Base-by-base conservation (phyloP, 2,888 invertebrate species). In the Scrobipalpa costella region DNA sequence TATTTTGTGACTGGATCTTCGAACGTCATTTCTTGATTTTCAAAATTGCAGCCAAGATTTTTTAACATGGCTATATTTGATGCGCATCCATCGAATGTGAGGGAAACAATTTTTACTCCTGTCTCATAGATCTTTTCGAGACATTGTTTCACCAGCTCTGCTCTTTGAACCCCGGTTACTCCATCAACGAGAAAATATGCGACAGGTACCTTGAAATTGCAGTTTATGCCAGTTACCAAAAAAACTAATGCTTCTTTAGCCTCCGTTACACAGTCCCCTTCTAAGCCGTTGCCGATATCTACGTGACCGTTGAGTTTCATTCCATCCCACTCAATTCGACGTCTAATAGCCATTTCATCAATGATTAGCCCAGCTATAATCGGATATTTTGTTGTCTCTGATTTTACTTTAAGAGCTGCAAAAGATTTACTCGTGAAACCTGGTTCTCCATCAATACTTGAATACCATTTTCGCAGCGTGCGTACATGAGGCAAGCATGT, bases 191-290 rank as follows among this genome's bases (percentile, higher is more conserved):
- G 60, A 63, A 66, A 66, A 62, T 59, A 66, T 1, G 52, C 64
- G 11, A 64, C 49, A 19, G 64, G 66, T 58, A 66, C 34, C 62
- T 66, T 64, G 52, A 62, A 66, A 7, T 38, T 60, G 7, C 55
- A 21, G 38, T 64, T 66, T 11, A 66, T 38, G 1, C 58, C 59
- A 47, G 49, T 63, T n/a, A 67, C 33, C 57, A 67, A 63, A 59
- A 65, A 65, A 8, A 57, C 57, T 33, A 66, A 60, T 0, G 63
- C 64, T 58, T 66, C 62, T n/a, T 47, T 66, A 7, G 63, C 66
- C 33, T 63, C 61, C 15, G 63, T 49, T 17, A 62, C 11, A 19
- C 17, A 33, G 38, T 66, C 66, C 47, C 33, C 57, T 34, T 64
- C 61, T 40, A 57, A 38, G 34, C 27, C 38, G 15, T 15, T 62